Base-by-base conservation (phyloP, 2,797 vertebrate species). In the Cuculus canorus region DNA sequence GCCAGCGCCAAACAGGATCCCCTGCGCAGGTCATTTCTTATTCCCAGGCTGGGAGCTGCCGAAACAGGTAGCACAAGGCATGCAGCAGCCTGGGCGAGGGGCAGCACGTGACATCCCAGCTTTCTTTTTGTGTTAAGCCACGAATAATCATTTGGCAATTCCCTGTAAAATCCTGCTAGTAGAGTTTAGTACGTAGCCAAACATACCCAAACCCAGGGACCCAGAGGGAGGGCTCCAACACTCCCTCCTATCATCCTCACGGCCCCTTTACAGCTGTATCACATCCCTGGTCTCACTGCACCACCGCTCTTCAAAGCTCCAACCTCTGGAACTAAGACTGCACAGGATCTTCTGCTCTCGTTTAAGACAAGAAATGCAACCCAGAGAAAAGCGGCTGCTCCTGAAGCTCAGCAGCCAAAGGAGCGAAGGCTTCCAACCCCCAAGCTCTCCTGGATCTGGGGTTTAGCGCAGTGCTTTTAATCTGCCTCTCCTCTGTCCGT, bases 361-460 rank as follows among this genome's bases (percentile, higher is more conserved):
- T 11, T 0, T 3, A 30, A 8, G 4, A 11, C 33, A 22, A 13
- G 2, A 2, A 32, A 11, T 1, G 1, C 28, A 11, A 5, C 10
- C 68, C 57, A 2, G 32, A 4, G 37, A 18, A 33, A 13, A 13
- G 5, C 0, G 1, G 27, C 32, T 56, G 63, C 41, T 82, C 45
- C 11, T 1, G 0, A 6, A 11, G 39, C 7, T 11, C n/a, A 17
- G 50, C 54, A 28, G 23, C 30, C 11, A n/a, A 17, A 15, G 18
- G 13, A 85, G 24, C 32, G 32, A 22, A 54, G 37, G 48, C 28
- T 39, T n/a, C 45, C 10, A 22, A 37, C 32, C 6, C 47, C 41
- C 72, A 10, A 3, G 13, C 5, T 30, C 24, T 25, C 17, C 56
- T 10, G 15, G 27, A 53, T 17, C 52, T 28, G 23, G 15, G 48